Base-by-base conservation (phyloP, 2,888 invertebrate genomes). In the Drosophila suboccidentalis region DNA sequence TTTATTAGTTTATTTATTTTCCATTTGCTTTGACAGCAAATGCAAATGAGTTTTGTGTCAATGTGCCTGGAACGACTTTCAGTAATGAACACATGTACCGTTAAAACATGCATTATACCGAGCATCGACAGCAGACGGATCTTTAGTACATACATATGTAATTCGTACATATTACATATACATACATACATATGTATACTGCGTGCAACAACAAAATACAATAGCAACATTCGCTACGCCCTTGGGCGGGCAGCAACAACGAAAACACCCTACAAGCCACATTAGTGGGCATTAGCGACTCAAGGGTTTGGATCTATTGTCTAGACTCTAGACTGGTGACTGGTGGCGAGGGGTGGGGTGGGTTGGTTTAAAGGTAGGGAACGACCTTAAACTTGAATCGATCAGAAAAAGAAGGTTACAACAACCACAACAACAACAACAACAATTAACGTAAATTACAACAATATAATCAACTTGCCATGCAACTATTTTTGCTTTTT, bases 311-410 rank as follows among this genome's bases (percentile, higher is more conserved):
- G 29, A 66, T 70, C 75, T 60, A 17, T 36, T 46, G 69, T 76
- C 76, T 76, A 64, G 70, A 65, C 67, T 17, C 19, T 22, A 67
- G 19, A n/a, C 19, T 10, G 15, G 6, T 9, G 11, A 8, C 8
- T 9, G 13, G 9, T 11, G 34, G 34, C 19, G 10, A 17, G 43
- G 15, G 9, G 8, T 9, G 29, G 32, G 1, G 38, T 26, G 26
- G 26, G 5, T 6, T 26, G 55, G 46, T n/a, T n/a, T n/a, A n/a
- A 3, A 15, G 53, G 32, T n/a, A 36, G 44, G 19, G 19, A 38
- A 4, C 44, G 82, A 83, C 84, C 84, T 84, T 84, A 84, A 84
- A 84, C 84, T 84, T 84, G 84, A 84, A 80, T 82, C 83, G 80
- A 80, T 60, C 70, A 61, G 75, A 72, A 64, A 47, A 47, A 78